A percentile compares a stretch with the other conserved stretches of the same genome.
Conservation (phyloP, 1,140 invertebrate species). For the Drosophila saltans region DNA sequence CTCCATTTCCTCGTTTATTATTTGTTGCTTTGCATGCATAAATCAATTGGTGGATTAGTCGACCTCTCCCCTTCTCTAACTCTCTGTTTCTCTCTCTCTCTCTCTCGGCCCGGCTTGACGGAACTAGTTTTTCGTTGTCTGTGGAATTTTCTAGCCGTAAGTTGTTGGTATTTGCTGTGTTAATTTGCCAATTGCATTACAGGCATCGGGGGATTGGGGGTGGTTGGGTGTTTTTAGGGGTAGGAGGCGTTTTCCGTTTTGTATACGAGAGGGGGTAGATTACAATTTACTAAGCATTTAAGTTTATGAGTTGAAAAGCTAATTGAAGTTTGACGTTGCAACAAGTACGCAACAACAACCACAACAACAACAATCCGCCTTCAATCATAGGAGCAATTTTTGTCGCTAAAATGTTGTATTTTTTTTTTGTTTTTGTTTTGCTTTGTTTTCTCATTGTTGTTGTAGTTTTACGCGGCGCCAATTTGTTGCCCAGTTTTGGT, state of each 20-base stretch:
- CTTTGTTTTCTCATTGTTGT: constrained; percentile 1
- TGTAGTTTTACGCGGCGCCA: constrained; percentile 44
- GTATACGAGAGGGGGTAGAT: constrained; percentile 15
- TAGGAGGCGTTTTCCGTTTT: no score
- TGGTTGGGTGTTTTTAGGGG: no score
- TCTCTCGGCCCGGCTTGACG: constrained; percentile 4
- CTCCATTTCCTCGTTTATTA: constrained; percentile 57
- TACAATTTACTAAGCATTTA: constrained; percentile 70
- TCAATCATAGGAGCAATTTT: constrained; percentile 39
- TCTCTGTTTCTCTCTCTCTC: not conserved
- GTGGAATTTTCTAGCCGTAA: constrained; percentile 57
- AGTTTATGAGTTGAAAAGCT: constrained; percentile 75
- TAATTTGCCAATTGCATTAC: constrained; percentile 35
- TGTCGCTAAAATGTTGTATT: constrained; percentile 28
- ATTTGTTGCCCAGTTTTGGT: constrained; percentile 57
- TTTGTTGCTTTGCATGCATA: constrained; percentile 62
- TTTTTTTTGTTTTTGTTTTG: not conserved
- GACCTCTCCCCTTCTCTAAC: not conserved
- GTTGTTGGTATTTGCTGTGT: constrained; percentile 50
- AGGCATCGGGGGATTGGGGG: not conserved
- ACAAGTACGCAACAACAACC: constrained; percentile 21
- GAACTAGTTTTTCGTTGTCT: constrained; percentile 62
- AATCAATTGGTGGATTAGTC: constrained; percentile 49
- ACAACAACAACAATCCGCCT: constrained; percentile 22
- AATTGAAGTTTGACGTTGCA: constrained; percentile 70